Conservation (phyloP, 2,888 invertebrate species). For the Callinectes sapidus region DNA sequence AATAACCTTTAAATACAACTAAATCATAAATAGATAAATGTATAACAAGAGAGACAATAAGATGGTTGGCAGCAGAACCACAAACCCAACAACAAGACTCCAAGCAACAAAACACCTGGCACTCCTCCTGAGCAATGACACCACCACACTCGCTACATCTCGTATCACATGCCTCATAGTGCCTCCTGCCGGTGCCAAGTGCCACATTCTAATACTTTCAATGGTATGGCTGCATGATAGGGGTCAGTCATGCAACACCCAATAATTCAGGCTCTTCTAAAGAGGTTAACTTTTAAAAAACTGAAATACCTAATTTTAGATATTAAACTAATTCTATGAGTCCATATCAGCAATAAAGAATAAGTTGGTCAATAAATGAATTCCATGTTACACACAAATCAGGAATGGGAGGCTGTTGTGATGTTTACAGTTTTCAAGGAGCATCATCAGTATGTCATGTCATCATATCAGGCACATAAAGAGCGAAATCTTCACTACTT, state of each 20-base stretch:
- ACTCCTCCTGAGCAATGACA: neutral
- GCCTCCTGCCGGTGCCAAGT: neutral
- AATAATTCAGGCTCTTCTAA: neutral
- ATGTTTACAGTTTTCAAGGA: neutral
- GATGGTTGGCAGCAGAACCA: neutral
- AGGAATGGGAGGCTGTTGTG: neutral
- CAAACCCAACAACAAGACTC: neutral
- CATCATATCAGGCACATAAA: slow-evolving; percentile 16
- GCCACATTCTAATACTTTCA: neutral
- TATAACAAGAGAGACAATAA: neutral
- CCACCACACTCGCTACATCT: neutral
- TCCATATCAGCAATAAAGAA: neutral
- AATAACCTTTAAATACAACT: slow-evolving; percentile 13
- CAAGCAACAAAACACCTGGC: neutral
- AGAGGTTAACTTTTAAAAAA: neutral
- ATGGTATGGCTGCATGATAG: neutral
- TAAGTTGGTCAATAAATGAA: neutral
- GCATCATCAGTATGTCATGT: slow-evolving; percentile 12
- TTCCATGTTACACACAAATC: neutral
- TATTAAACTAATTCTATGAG: neutral
- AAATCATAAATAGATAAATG: neutral
- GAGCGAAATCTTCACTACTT: slow-evolving; percentile 2
- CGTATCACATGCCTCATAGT: neutral
- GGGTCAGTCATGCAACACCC: neutral
- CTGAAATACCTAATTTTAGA: neutral